phyloP scores from a whole-genome alignment of 2,797 vertebrate species.

The Emydoidea blandingii region DNA sequence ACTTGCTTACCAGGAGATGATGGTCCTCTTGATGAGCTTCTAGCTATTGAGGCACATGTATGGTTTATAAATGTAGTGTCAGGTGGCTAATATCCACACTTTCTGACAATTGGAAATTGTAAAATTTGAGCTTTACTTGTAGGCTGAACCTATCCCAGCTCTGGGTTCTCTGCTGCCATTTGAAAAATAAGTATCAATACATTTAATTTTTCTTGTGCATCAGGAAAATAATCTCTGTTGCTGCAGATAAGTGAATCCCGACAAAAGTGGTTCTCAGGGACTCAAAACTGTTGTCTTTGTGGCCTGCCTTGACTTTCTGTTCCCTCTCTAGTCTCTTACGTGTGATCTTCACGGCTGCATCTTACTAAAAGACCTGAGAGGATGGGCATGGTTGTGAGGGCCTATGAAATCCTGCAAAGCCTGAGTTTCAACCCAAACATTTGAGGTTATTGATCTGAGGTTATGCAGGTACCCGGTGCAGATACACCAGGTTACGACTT shows the following conservation, averaged over 20 bases:
- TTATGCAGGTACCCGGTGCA: background rate
- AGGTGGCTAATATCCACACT: background rate
- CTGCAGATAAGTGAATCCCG: background rate
- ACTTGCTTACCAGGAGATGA: background rate
- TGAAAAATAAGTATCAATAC: background rate
- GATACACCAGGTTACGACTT: fast-evolving
- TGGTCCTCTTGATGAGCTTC: background rate
- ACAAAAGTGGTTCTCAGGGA: background rate
- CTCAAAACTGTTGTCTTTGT: background rate
- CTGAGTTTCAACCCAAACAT: background rate
- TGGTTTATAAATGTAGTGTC: background rate
- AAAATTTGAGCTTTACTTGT: background rate
- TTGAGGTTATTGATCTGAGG: background rate
- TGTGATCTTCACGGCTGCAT: background rate
- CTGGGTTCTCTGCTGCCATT: background rate
- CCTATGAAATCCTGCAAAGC: background rate
- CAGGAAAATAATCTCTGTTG: background rate
- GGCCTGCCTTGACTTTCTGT: background rate
- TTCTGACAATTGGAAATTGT: background rate
- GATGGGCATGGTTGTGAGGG: background rate
- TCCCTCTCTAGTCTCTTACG: background rate
- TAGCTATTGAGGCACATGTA: background rate
- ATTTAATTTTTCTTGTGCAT: background rate
- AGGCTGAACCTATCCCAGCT: background rate
- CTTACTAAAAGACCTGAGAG: background rate